Evolutionary conservation across 2,113 vertebrate species (phyloP).

Genomic region (Irena cyanogastra): DNA sequence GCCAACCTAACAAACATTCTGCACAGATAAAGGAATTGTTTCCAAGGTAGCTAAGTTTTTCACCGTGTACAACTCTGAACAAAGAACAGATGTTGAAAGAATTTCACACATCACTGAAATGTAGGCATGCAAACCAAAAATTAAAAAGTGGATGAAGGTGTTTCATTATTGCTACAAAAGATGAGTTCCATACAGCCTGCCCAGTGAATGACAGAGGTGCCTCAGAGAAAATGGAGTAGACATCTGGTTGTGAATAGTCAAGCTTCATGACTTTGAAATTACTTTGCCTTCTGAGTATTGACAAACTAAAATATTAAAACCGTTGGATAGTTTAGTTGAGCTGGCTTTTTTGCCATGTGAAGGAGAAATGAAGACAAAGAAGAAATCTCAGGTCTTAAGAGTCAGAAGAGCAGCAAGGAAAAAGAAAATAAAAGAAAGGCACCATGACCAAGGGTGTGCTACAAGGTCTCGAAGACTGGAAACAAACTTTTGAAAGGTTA

Average conservation of each 20-base stretch:
- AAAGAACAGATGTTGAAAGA: not conserved
- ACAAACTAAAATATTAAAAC: not conserved
- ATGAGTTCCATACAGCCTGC: not conserved
- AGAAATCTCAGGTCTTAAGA: not conserved
- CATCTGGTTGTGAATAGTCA: not conserved
- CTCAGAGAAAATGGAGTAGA: not conserved
- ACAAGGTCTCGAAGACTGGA: not conserved
- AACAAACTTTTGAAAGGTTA: not conserved
- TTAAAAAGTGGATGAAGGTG: accelerated
- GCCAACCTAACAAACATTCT: not conserved
- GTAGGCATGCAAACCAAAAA: not conserved
- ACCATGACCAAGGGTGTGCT: not conserved
- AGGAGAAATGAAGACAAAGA: not conserved
- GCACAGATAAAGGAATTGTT: not conserved
- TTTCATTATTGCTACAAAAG: not conserved
- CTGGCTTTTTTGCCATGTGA: accelerated
- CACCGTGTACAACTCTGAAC: not conserved
- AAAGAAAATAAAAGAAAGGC: not conserved
- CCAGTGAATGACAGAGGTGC: not conserved
- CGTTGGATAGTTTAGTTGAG: not conserved
- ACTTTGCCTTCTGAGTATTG: not conserved
- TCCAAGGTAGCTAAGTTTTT: not conserved
- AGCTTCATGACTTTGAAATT: accelerated
- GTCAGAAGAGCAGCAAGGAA: not conserved
- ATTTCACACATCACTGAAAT: not conserved